Base-by-base conservation (phyloP, 2,888 invertebrate genomes). In the Stratiomys singularior region DNA sequence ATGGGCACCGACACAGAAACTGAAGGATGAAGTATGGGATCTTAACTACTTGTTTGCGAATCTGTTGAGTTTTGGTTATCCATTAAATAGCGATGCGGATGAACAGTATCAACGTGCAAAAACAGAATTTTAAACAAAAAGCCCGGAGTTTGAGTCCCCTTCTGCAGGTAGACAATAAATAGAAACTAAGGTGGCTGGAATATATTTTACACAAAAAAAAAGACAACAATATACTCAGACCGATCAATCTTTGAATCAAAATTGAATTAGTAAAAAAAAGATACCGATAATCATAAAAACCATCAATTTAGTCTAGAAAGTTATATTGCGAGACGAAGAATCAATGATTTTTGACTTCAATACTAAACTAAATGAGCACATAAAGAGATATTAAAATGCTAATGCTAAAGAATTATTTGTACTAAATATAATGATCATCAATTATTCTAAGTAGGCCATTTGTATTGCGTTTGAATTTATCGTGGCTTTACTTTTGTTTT, bases 11-110 rank as follows among this genome's bases (percentile, higher is more conserved):
- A 98, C 96, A 0, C 89, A 97, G 82, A 91, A 93, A 86, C 89
- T 98, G 52, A 96, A 96, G 85, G 97, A 98, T 88, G 94, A 98
- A 77, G 93, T 97, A 2, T 97, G 97, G 95, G 98, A 98, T 63
- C 89, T 98, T 64, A 95, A 96, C 87, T 94, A 96, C 74, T 89
- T 98, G 83, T 98, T 98, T 89, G 95, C 95, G 81, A 98, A 98
- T 89, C 90, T 98, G 82, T 89, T 97, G 83, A 98, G 98, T 89
- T 98, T 98, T 87, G 97, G 98, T 83, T 98, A 98, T 87, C 97
- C 98, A 13, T 88, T 98, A 77, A 98, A 98, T 87, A 93, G 94
- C 83, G 96, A 96, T 87, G 97, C 97, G 76, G 96, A 97, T 0
- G 96, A 97, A 84, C 92, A 96, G 89, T 97, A 94, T 88, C 91